Evolutionary conservation across 2,113 vertebrate genomes (phyloP).

Genomic region (Percina caprodes): DNA sequence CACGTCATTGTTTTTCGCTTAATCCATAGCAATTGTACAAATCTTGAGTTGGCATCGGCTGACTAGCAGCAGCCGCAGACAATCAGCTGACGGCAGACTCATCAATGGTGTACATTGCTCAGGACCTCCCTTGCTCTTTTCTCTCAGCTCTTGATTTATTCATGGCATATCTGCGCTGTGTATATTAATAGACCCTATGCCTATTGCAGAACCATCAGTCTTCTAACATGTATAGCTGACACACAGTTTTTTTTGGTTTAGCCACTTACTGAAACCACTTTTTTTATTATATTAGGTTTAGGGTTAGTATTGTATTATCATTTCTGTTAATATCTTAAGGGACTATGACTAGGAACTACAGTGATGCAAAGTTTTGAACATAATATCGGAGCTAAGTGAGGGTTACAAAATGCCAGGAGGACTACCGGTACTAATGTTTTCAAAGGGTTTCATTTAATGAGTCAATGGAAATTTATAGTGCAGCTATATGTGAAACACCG

Average conservation of each 20-base stretch:
- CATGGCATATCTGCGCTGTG: slow-evolving; percentile 57
- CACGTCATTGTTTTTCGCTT: slow-evolving; percentile 40
- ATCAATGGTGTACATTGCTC: slow-evolving; percentile 24
- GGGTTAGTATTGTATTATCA: too few species aligned
- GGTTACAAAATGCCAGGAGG: background rate
- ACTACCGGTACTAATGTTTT: background rate
- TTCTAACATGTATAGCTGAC: slow-evolving; percentile 54
- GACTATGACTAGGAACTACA: background rate
- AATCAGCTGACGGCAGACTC: slow-evolving; percentile 21
- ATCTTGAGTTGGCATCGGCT: slow-evolving; percentile 26
- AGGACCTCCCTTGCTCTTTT: slow-evolving; percentile 5
- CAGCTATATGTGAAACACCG: slow-evolving; percentile 15
- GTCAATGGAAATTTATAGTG: background rate
- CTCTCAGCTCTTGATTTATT: slow-evolving; percentile 62
- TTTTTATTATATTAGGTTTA: background rate
- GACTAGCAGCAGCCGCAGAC: slow-evolving; percentile 15
- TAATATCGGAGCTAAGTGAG: background rate
- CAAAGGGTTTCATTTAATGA: background rate
- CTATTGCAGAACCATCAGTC: slow-evolving; percentile 46
- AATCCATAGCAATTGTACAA: slow-evolving; percentile 49
- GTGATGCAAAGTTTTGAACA: background rate
- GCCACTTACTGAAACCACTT: background rate
- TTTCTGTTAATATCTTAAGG: background rate
- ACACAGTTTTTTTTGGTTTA: slow-evolving; percentile 27
- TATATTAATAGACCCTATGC: slow-evolving; percentile 68